Conservation (phyloP, 2,113 vertebrate genomes). For the Eonycteris spelaea region DNA sequence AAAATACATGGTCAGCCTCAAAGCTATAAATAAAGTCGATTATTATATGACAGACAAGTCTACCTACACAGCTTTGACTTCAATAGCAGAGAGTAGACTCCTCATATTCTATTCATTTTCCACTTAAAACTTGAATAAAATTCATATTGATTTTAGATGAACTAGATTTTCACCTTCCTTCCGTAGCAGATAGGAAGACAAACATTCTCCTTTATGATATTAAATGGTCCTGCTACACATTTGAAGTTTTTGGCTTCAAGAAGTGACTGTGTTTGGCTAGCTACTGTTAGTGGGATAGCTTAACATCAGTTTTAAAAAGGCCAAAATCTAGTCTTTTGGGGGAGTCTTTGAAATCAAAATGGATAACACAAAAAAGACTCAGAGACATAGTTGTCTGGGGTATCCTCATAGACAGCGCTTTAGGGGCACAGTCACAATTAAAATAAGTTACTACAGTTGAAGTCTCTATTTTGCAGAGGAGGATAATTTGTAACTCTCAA, state of each 20-base stretch:
- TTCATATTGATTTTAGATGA: not conserved
- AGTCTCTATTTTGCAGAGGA: not conserved
- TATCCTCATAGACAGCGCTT: not conserved
- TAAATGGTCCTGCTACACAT: not conserved
- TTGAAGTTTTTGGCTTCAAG: not conserved
- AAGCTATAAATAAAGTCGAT: not conserved
- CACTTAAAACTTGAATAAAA: not conserved
- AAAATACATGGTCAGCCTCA: not conserved
- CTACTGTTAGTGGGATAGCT: slow-evolving; percentile 5
- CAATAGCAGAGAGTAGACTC: not conserved
- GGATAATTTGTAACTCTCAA: not conserved
- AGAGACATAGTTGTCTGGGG: not conserved
- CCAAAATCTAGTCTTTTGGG: not conserved
- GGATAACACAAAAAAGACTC: not conserved
- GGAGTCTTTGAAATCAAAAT: not conserved
- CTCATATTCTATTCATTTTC: not conserved
- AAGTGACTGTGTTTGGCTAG: not conserved
- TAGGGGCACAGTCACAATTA: not conserved
- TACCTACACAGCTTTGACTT: not conserved
- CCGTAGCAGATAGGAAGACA: not conserved
- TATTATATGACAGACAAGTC: not conserved
- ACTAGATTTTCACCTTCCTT: not conserved
- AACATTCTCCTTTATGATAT: not conserved
- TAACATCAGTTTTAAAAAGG: not conserved
- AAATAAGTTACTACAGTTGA: not conserved